A percentile compares a stretch with the other conserved stretches of the same genome.
Evolutionary conservation across 2,888 invertebrate species (phyloP).

Genomic region (Acleris cristana): DNA sequence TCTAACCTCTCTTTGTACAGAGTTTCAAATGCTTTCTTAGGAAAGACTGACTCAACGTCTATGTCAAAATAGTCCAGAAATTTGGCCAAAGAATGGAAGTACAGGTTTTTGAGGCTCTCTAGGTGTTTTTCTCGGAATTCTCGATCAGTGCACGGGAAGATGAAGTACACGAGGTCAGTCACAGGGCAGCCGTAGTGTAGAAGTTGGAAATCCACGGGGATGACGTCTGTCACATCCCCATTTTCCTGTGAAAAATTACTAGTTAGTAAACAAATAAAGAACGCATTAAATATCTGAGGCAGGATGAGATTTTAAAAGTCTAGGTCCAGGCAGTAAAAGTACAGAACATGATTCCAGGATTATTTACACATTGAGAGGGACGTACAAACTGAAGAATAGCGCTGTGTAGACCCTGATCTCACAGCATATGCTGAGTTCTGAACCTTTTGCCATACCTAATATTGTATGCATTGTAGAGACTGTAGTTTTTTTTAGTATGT

Average conservation of each 20-base stretch:
- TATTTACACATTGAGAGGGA: too few species aligned
- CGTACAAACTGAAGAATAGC: too few species aligned
- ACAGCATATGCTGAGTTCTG: too few species aligned
- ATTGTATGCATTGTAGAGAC: too few species aligned
- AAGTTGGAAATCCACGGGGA: constrained; percentile 51
- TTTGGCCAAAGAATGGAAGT: constrained; percentile 47
- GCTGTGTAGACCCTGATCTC: too few species aligned
- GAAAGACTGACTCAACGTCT: constrained; percentile 46
- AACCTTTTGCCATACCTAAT: too few species aligned
- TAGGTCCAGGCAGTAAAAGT: too few species aligned
- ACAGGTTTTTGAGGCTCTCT: constrained; percentile 50
- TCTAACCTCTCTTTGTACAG: constrained; percentile 49
- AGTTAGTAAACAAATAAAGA: background rate
- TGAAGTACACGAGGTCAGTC: constrained; percentile 49
- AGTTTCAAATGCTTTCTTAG: constrained; percentile 51
- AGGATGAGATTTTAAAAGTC: background rate
- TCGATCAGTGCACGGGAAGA: constrained; percentile 47
- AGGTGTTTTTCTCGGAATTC: constrained; percentile 52
- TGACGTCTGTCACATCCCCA: constrained; percentile 43
- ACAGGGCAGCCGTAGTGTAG: constrained; percentile 48
- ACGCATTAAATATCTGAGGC: background rate
- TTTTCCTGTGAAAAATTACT: constrained; percentile 45
- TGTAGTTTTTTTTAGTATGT: too few species aligned
- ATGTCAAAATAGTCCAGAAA: constrained; percentile 52
- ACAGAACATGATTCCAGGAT: too few species aligned